Evolutionary conservation across 1,140 invertebrate species (phyloP).

Genomic region (Lysiphlebus fabarum): DNA sequence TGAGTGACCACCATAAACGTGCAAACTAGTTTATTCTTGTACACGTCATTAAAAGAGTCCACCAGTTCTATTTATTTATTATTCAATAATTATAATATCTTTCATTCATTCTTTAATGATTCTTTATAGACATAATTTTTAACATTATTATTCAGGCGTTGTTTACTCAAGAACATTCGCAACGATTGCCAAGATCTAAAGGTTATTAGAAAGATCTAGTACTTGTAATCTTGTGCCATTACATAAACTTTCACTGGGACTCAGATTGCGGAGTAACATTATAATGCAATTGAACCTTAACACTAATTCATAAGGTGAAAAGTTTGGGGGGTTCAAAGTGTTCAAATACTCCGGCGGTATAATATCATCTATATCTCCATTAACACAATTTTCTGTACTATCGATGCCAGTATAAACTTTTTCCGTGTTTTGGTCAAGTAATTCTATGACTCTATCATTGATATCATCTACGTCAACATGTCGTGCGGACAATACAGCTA

Average conservation of each 20-base stretch:
- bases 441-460: slow-evolving; percentile 19
- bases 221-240: slow-evolving; percentile 26
- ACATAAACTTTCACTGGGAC: slow-evolving; percentile 14
- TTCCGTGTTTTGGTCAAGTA: slow-evolving; percentile 2
- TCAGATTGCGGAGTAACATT: slow-evolving; percentile 13
- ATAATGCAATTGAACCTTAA: slow-evolving; percentile 9
- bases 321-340: slow-evolving; percentile 1
- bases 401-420: neutral
- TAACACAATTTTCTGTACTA: too few species aligned
- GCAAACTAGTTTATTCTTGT: too few species aligned
- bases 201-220: slow-evolving; percentile 24
- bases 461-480: slow-evolving; percentile 23
- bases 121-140: too few species aligned
- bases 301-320: slow-evolving; percentile 12
- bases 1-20: too few species aligned
- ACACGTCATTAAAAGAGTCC: too few species aligned
- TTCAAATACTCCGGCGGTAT: slow-evolving; percentile 20
- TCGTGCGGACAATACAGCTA: slow-evolving; percentile 19
- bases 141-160: too few species aligned
- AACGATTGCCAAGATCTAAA: too few species aligned
- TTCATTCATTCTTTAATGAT: too few species aligned
- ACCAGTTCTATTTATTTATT: too few species aligned
- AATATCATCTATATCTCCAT: neutral
- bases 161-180: too few species aligned
- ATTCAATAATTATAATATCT: too few species aligned